A percentile compares a stretch with the other conserved stretches of the same genome.
These are phyloP conservation scores for Stigmatopora argus DNA, from an alignment of 2,113 vertebrate genomes.

Conservation along the genomic window DNA sequence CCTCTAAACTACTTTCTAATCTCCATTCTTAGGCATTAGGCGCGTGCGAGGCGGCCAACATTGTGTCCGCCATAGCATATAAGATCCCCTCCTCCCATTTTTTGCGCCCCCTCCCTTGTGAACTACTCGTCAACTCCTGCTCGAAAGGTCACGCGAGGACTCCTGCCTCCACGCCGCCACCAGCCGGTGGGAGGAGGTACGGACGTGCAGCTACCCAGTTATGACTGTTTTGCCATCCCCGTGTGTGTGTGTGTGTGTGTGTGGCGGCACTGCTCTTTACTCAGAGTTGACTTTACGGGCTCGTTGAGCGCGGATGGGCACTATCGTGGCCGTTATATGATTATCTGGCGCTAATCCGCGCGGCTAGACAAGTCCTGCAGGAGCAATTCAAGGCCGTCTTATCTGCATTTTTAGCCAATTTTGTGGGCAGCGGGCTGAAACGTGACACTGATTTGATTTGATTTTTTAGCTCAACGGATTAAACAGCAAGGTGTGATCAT, in stretches of 20 bases:
- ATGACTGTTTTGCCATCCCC: conserved; percentile 1
- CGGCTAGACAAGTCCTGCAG: conserved; percentile 50
- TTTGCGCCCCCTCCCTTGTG: conserved; percentile 23
- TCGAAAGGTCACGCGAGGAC: conserved; percentile 65
- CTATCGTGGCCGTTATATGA: conserved; percentile 54
- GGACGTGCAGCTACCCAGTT: conserved; percentile 21
- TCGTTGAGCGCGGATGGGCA: conserved; percentile 39
- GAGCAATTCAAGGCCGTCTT: conserved; percentile 56
- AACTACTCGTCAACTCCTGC: conserved; percentile 26
- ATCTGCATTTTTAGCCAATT: conserved; percentile 62
- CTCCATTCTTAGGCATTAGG: conserved; percentile 39
- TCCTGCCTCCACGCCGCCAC: conserved; percentile 45
- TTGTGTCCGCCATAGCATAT: conserved; percentile 28
- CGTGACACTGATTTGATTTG: neutral
- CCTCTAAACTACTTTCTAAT: conserved; percentile 52
- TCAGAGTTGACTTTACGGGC: conserved; percentile 55
- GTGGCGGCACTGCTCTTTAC: conserved; percentile 32
- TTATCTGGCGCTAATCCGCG: conserved; percentile 56
- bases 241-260: neutral
- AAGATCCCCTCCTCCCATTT: conserved; percentile 43
- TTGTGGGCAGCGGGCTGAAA: conserved; percentile 39
- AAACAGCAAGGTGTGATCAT: neutral
- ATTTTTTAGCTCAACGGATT: neutral
- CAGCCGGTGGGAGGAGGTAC: conserved; percentile 45
- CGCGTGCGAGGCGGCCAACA: conserved; percentile 25